A percentile compares a stretch with the other conserved stretches of the same genome.
Conservation (phyloP, 1,140 invertebrate genomes). For the Hyposmocoma kahamanoa region DNA sequence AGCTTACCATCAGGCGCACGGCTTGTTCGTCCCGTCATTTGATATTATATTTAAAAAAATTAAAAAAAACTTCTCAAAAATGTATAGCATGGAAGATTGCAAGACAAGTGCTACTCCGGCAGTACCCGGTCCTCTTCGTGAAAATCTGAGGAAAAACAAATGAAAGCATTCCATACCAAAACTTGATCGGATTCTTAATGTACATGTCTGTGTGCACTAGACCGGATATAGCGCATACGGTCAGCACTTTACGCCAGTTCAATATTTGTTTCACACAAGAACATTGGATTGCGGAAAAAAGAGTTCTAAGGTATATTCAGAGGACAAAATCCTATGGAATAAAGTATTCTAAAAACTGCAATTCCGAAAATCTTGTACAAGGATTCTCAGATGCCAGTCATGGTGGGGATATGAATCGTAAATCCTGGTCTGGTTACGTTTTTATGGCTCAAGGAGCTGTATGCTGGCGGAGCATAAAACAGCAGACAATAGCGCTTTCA, state of each 20-base stretch:
- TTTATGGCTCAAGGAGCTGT: not conserved
- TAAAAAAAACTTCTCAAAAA: too few relatives aligned
- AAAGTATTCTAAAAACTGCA: not conserved
- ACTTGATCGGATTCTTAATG: conserved; percentile 1
- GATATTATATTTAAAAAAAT: too few relatives aligned
- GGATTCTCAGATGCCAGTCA: not conserved
- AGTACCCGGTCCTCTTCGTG: not conserved
- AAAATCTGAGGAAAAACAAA: not conserved
- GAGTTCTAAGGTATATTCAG: not conserved
- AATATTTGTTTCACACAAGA: not conserved
- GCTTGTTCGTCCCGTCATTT: too few relatives aligned
- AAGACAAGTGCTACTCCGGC: not conserved
- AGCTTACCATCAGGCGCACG: too few relatives aligned
- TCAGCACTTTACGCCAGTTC: not conserved
- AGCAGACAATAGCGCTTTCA: not conserved
- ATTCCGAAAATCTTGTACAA: not conserved
- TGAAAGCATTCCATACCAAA: not conserved
- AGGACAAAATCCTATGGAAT: not conserved
- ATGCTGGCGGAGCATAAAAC: not conserved
- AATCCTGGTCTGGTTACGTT: not conserved
- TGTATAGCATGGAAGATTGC: conserved; percentile 1
- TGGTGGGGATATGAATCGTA: not conserved
- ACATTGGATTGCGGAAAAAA: not conserved
- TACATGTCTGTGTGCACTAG: not conserved
- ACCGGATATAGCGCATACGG: not conserved